These are phyloP conservation scores for Semnornis frantzii DNA, from an alignment of 2,113 vertebrate genomes.

Conservation along the genomic window DNA sequence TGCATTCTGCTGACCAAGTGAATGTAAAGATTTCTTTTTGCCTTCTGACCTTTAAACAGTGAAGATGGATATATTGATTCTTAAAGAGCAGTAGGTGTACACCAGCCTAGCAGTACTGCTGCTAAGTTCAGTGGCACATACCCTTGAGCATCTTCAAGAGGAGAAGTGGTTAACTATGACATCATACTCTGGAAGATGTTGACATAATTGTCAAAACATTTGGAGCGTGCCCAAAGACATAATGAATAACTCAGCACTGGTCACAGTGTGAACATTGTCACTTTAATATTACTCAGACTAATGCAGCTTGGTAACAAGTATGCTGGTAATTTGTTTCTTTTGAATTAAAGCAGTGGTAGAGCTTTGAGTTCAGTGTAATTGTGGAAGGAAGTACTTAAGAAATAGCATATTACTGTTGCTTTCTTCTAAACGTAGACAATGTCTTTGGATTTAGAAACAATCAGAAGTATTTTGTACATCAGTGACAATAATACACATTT, in stretches of 20 bases:
- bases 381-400: not conserved
- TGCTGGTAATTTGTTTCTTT: not conserved
- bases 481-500: not conserved
- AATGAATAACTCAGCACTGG: not conserved
- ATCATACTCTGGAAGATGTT: not conserved
- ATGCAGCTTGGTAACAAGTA: not conserved
- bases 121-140: not conserved
- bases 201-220: not conserved
- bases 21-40: fast-evolving
- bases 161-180: not conserved
- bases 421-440: not conserved
- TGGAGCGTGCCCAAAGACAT: not conserved
- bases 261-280: not conserved
- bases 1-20: not conserved
- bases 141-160: not conserved
- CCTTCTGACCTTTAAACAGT: not conserved
- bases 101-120: not conserved
- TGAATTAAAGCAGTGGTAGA: not conserved
- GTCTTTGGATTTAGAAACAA: not conserved
- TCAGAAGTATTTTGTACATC: not conserved
- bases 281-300: not conserved
- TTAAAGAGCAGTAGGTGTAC: not conserved
- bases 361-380: not conserved
- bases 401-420: not conserved
- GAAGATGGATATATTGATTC: not conserved